Evolutionary conservation across 2,797 vertebrate genomes (phyloP).

Genomic region (Protonibea diacanthus): DNA sequence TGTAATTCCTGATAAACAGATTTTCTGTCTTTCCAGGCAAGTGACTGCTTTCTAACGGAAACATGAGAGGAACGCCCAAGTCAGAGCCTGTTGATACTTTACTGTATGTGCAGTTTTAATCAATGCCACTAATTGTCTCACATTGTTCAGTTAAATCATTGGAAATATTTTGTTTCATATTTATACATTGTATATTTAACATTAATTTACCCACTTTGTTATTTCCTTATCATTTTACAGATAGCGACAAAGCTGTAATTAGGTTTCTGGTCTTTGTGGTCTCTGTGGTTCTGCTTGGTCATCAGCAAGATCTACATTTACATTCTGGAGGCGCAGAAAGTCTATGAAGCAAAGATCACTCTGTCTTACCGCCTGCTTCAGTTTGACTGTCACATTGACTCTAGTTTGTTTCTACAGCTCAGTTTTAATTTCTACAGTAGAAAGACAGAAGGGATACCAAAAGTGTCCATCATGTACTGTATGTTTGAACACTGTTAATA

Average conservation of each 20-base stretch:
- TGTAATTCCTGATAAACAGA: not conserved
- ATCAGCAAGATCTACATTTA: conserved; percentile 92
- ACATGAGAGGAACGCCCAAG: fast-evolving
- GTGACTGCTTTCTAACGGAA: conserved; percentile 8
- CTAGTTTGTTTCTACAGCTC: fast-evolving
- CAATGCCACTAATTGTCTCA: not conserved
- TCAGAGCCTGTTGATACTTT: fast-evolving
- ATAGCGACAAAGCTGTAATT: conserved; percentile 90
- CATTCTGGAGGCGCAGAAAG: conserved; percentile 83
- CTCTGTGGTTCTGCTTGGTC: conserved; percentile 82
- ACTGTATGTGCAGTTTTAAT: conserved; percentile 54
- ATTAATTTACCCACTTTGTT: not conserved
- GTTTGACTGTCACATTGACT: no score
- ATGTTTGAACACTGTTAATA: no score
- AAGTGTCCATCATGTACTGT: no score
- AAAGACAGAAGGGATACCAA: no score
- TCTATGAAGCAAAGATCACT: conserved; percentile 81
- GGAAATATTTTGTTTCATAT: not conserved
- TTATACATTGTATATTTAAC: not conserved
- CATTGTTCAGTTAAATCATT: not conserved
- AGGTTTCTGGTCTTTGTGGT: conserved; percentile 89
- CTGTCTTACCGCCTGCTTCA: not conserved
- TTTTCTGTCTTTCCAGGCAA: conserved; percentile 58
- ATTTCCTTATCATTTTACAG: conserved; percentile 74
- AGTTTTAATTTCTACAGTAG: no score